A percentile compares a stretch with the other conserved stretches of the same genome.
Evolutionary conservation across 2,888 invertebrate species (phyloP).

Genomic region (Ypsolopha sequella): DNA sequence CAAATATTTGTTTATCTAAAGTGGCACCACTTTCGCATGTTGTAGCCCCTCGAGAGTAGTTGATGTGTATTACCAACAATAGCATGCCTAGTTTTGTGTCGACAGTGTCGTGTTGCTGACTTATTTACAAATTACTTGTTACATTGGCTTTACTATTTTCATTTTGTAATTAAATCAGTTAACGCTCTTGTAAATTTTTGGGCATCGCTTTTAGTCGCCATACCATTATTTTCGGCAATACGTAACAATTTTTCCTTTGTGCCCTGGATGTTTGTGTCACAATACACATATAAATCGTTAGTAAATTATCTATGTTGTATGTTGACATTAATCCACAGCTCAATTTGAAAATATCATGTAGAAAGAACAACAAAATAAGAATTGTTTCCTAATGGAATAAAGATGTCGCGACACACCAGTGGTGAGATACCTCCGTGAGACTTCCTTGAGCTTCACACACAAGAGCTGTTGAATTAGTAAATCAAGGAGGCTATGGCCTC

Average conservation of each 20-base stretch:
- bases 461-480: too few species aligned
- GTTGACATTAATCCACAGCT: conserved; percentile 11
- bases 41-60: too few species aligned
- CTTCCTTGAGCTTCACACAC: too few species aligned
- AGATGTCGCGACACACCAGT: too few species aligned
- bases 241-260: conserved; percentile 24
- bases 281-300: too few species aligned
- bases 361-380: conserved; percentile 17
- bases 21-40: too few species aligned
- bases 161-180: conserved; percentile 13
- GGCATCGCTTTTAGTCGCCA: conserved; percentile 38
- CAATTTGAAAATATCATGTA: conserved; percentile 13
- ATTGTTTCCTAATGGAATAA: not conserved
- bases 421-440: too few species aligned
- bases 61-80: conserved; percentile 1
- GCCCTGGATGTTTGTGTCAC: not conserved
- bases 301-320: not conserved
- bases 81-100: conserved; percentile 3
- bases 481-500: too few species aligned
- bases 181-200: conserved; percentile 36
- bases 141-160: conserved; percentile 43
- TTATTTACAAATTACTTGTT: conserved; percentile 24
- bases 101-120: conserved; percentile 51
- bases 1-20: too few species aligned
- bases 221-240: conserved; percentile 53